These are phyloP conservation scores for Argyresthia goedartella DNA, from an alignment of 2,888 invertebrate genomes.

Conservation along the genomic window DNA sequence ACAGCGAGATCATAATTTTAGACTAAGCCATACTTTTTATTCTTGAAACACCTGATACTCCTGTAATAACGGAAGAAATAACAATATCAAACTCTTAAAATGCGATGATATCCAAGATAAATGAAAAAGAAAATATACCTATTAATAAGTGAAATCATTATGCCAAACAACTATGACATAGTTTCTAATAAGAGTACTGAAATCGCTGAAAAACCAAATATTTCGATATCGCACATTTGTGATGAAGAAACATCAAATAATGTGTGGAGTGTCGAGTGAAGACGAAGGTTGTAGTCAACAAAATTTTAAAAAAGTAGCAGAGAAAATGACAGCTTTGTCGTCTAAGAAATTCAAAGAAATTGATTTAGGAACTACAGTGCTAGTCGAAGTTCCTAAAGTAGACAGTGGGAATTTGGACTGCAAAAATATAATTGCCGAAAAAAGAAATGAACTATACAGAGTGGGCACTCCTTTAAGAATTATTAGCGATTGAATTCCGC, in stretches of 20 bases:
- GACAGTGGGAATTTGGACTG: conserved; percentile 7
- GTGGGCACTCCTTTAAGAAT: conserved; percentile 7
- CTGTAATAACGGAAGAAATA: too few species aligned
- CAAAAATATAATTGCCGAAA: conserved; percentile 6
- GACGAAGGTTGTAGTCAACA: conserved; percentile 2
- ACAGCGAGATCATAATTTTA: too few species aligned
- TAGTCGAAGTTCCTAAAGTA: conserved; percentile 9
- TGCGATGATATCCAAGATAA: background rate
- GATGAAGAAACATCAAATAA: conserved; percentile 3
- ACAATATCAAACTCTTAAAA: conserved; percentile 5
- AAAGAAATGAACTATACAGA: conserved; percentile 6
- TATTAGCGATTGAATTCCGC: conserved; percentile 5
- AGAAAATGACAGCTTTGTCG: conserved; percentile 6
- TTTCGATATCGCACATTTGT: conserved; percentile 7
- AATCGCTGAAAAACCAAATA: conserved; percentile 6
- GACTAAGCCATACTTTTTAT: too few species aligned
- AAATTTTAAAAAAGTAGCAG: conserved; percentile 11
- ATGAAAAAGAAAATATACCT: too few species aligned
- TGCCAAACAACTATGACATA: background rate
- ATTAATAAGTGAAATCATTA: too few species aligned
- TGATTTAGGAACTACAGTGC: conserved; percentile 6
- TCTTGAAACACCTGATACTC: too few species aligned
- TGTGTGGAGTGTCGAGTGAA: background rate
- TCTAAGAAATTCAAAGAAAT: conserved; percentile 10
- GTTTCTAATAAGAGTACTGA: conserved; percentile 7